These are phyloP conservation scores for Pimpla rufipes DNA, from an alignment of 2,888 invertebrate genomes.

Conservation along the genomic window DNA sequence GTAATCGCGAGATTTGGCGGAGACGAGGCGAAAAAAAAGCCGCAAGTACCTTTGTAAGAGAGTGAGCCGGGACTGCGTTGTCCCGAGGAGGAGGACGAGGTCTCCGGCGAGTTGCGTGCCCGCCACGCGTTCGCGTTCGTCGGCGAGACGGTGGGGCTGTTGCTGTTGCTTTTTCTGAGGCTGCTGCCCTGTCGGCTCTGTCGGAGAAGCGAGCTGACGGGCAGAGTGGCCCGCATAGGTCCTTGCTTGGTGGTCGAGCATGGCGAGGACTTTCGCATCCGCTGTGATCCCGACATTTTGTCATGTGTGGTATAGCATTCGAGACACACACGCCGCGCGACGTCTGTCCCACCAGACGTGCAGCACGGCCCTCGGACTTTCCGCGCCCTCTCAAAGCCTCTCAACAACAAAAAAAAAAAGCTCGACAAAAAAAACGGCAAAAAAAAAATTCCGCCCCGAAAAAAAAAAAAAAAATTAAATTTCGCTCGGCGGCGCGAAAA, in stretches of 20 bases:
- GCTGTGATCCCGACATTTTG: slow-evolving; percentile 84
- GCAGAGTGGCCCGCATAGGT: slow-evolving; percentile 92
- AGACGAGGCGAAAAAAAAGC: background rate
- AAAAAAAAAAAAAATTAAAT: background rate
- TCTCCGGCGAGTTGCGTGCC: slow-evolving; percentile 89
- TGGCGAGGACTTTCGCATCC: slow-evolving; percentile 89
- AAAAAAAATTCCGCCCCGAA: background rate
- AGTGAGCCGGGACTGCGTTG: slow-evolving; percentile 91
- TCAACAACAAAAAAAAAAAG: slow-evolving; percentile 12
- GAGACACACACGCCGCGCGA: slow-evolving; percentile 70
- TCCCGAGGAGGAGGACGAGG: slow-evolving; percentile 89
- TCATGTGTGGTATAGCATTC: slow-evolving; percentile 75
- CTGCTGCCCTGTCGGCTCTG: slow-evolving; percentile 87
- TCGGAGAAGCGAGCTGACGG: slow-evolving; percentile 91
- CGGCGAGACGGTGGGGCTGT: slow-evolving; percentile 90
- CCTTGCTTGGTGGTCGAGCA: slow-evolving; percentile 88
- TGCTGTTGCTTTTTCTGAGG: slow-evolving; percentile 88
- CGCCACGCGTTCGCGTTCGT: slow-evolving; percentile 88
- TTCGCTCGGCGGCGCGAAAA: too few relatives aligned
- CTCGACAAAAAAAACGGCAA: slow-evolving; percentile 12
- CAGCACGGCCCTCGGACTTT: background rate
- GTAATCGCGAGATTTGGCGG: background rate
- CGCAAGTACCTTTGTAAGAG: slow-evolving; percentile 89
- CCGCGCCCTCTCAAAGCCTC: background rate
- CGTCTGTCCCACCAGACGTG: slow-evolving; percentile 28